These are phyloP conservation scores for Polydrusus pterygomalis DNA, from an alignment of 2,888 invertebrate genomes.

Conservation along the genomic window DNA sequence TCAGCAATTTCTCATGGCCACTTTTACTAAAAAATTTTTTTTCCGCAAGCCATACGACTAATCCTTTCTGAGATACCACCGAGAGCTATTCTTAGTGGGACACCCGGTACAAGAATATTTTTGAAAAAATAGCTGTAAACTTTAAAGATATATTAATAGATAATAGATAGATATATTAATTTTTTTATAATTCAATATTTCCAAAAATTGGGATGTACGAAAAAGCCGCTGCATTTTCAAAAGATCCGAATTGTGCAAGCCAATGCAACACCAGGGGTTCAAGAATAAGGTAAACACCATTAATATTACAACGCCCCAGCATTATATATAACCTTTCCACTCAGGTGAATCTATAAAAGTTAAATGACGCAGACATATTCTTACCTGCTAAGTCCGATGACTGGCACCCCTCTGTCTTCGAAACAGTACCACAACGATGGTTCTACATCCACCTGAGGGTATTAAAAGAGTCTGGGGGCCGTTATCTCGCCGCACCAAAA, in stretches of 20 bases:
- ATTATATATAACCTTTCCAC: slow-evolving; percentile 38
- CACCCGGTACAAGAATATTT: neutral
- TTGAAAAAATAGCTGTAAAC: neutral
- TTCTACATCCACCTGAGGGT: slow-evolving; percentile 74
- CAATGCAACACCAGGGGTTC: slow-evolving; percentile 28
- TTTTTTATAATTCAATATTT: neutral
- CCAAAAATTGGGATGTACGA: neutral
- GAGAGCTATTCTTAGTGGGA: no score
- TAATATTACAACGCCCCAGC: slow-evolving; percentile 33
- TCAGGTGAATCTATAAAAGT: slow-evolving; percentile 36
- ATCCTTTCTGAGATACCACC: no score
- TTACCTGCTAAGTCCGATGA: slow-evolving; percentile 72
- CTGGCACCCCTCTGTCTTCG: slow-evolving; percentile 81
- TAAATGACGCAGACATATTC: slow-evolving; percentile 24
- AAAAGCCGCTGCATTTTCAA: slow-evolving; percentile 20
- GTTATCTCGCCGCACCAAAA: slow-evolving; percentile 74
- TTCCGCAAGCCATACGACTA: no score
- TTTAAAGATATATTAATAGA: no score
- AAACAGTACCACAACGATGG: slow-evolving; percentile 82
- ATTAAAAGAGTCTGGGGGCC: slow-evolving; percentile 74
- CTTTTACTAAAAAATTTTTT: no score
- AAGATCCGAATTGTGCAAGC: slow-evolving; percentile 37
- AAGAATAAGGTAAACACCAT: slow-evolving; percentile 37
- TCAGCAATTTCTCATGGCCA: no score
- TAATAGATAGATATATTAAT: no score